Evolutionary conservation across 1,140 invertebrate species (phyloP).

Genomic region (Leptopilina clavipes): DNA sequence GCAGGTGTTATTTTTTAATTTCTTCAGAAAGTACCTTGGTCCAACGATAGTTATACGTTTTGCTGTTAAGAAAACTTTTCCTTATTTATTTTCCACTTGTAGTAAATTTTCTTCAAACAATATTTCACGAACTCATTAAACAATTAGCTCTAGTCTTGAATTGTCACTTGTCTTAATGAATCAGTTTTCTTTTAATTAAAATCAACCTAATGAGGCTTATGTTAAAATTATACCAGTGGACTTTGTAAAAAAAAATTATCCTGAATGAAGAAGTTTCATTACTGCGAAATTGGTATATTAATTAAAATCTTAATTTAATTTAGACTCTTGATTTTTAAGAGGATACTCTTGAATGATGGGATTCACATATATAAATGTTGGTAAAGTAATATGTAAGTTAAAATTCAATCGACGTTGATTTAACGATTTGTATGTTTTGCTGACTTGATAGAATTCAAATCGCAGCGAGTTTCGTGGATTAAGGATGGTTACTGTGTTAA

Average conservation of each 20-base stretch:
- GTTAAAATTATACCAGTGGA: too few relatives aligned
- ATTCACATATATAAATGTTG: too few relatives aligned
- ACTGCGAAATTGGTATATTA: too few relatives aligned
- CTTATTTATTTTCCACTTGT: not conserved
- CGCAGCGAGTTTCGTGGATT: not conserved
- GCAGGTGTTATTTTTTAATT: not conserved
- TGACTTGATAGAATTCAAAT: constrained; percentile 19
- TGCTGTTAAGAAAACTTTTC: not conserved
- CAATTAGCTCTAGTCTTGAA: not conserved
- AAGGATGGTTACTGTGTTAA: constrained; percentile 4
- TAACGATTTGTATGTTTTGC: not conserved
- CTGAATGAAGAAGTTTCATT: not conserved
- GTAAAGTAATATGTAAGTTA: not conserved
- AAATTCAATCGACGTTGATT: constrained; percentile 22
- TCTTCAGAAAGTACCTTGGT: not conserved
- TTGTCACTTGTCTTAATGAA: not conserved
- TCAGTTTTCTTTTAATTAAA: not conserved
- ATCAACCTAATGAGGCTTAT: not conserved
- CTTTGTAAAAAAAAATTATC: not conserved
- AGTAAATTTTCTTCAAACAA: not conserved
- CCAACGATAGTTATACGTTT: not conserved
- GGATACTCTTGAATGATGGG: too few relatives aligned
- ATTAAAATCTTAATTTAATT: too few relatives aligned
- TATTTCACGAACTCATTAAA: not conserved
- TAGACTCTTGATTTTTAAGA: too few relatives aligned